Base-by-base conservation (phyloP, 2,113 vertebrate genomes). In the Calidris pygmaea region DNA sequence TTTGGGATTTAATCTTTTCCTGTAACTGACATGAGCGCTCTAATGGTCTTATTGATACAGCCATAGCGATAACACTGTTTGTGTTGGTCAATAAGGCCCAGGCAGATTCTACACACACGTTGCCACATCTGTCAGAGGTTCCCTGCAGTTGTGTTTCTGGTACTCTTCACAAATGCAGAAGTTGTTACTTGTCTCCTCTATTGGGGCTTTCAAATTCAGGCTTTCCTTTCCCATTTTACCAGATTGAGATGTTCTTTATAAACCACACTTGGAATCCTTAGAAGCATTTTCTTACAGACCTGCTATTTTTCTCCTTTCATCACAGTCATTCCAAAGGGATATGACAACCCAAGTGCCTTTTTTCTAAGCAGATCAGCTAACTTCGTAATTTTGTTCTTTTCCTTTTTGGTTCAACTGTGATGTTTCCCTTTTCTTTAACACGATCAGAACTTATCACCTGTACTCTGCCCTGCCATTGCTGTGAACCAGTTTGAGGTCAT, bases 21-120 rank as follows among this genome's bases (percentile, higher is more conserved):
- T 76, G 0, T 48, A 34, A 56, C 1, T 16, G 23, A 47, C n/a
- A 47, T 6, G 20, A 84, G 21, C n/a, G 45, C 2, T 82, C 19
- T 21, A 8, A 16, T 6, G 4, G 13, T 41, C n/a, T 55, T 74
- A 62, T 34, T 60, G 58, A 30, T 19, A 27, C 9, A 81, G 73
- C 7, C n/a, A 19, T 3, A 82, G 34, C 3, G 3, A 12, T 52
- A 47, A 41, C 32, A n/a, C 3, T 37, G 16, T 32, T 53, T 12
- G 9, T 13, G 14, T 14, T 30, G 29, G 43, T 24, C 0, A 0
- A 0, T 29, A 41, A 50, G 27, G n/a, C 43, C 43, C 29, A 19
- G 13, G 17, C 12, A n/a, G 76, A 37, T 27, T n/a, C 37, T 50
- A 20, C 45, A 37, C 21, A 41, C 4, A 3, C n/a, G 10, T 15